Percentiles rank a stretch among this genome's conserved stretches.
Evolutionary conservation across 2,888 invertebrate species (phyloP).

Genomic region (Plagodis dolabraria): DNA sequence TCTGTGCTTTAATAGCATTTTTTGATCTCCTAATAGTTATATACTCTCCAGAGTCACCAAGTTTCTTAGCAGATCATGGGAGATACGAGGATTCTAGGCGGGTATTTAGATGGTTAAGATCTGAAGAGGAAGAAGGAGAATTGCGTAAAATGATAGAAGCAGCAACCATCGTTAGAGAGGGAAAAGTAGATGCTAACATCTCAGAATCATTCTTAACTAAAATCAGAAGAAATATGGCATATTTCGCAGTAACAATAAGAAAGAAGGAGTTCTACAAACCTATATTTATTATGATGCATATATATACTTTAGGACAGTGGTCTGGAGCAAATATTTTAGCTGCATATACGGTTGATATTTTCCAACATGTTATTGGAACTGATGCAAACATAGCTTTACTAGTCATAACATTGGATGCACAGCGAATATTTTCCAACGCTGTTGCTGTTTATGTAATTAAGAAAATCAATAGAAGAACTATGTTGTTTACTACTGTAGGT

Average conservation of each 20-base stretch:
- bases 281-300: slow-evolving; percentile 35
- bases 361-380: slow-evolving; percentile 57
- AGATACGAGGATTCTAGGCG: slow-evolving; percentile 75
- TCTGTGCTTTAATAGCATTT: slow-evolving; percentile 67
- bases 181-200: slow-evolving; percentile 47
- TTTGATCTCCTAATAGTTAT: slow-evolving; percentile 63
- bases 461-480: slow-evolving; percentile 64
- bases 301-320: slow-evolving; percentile 48
- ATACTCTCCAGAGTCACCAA: slow-evolving; percentile 84
- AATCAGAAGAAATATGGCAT: slow-evolving; percentile 39
- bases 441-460: slow-evolving; percentile 65
- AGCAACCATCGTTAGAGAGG: slow-evolving; percentile 52
- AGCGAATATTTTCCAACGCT: slow-evolving; percentile 64
- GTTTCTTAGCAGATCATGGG: slow-evolving; percentile 84
- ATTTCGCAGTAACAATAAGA: slow-evolving; percentile 43
- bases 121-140: slow-evolving; percentile 62
- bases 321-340: slow-evolving; percentile 49
- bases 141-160: slow-evolving; percentile 59
- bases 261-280: slow-evolving; percentile 59
- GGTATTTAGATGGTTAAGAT: slow-evolving; percentile 82
- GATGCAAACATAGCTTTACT: slow-evolving; percentile 55
- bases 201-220: slow-evolving; percentile 42
- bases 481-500: slow-evolving; percentile 59
- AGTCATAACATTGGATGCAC: slow-evolving; percentile 62
- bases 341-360: slow-evolving; percentile 55